Percentiles rank a stretch among this genome's conserved stretches.
phyloP scores from a whole-genome alignment of 2,113 vertebrate genomes.

The Istiophorus platypterus region DNA sequence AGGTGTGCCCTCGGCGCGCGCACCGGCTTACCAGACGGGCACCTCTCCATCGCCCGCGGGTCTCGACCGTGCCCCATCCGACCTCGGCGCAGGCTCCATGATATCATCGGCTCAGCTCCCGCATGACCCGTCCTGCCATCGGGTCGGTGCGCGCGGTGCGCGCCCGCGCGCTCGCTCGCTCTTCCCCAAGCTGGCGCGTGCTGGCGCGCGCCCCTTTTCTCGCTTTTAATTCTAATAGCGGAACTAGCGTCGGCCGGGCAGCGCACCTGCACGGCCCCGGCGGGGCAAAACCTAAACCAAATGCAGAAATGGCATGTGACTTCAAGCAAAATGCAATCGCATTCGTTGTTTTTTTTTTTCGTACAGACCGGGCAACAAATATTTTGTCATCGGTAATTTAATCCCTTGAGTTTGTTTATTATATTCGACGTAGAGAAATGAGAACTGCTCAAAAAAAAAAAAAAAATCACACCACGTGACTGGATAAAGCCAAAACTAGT shows the following conservation, averaged over 20 bases:
- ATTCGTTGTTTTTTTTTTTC: not conserved
- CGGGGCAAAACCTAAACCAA: not conserved
- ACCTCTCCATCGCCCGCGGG: slow-evolving; percentile 71
- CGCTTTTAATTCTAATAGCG: no score
- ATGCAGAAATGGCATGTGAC: not conserved
- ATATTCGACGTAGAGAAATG: not conserved
- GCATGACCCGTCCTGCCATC: slow-evolving; percentile 76
- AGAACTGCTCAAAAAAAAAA: not conserved
- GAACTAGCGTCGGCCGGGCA: no score
- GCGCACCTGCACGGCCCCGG: not conserved
- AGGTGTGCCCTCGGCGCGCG: slow-evolving; percentile 29
- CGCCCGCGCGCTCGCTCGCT: no score
- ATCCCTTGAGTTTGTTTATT: not conserved
- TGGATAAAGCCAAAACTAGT: not conserved
- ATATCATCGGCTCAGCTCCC: slow-evolving; percentile 72
- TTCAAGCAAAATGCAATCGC: not conserved
- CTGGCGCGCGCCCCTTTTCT: no score
- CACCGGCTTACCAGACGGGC: slow-evolving; percentile 45
- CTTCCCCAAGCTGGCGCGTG: slow-evolving; percentile 63
- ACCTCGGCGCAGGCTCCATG: slow-evolving; percentile 71
- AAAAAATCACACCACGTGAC: not conserved
- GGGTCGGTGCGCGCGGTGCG: slow-evolving; percentile 74
- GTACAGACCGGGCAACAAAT: not conserved
- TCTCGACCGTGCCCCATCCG: slow-evolving; percentile 45
- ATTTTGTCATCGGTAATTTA: not conserved